These are phyloP conservation scores for Tuta absoluta DNA, from an alignment of 2,888 invertebrate genomes.

Conservation along the genomic window DNA sequence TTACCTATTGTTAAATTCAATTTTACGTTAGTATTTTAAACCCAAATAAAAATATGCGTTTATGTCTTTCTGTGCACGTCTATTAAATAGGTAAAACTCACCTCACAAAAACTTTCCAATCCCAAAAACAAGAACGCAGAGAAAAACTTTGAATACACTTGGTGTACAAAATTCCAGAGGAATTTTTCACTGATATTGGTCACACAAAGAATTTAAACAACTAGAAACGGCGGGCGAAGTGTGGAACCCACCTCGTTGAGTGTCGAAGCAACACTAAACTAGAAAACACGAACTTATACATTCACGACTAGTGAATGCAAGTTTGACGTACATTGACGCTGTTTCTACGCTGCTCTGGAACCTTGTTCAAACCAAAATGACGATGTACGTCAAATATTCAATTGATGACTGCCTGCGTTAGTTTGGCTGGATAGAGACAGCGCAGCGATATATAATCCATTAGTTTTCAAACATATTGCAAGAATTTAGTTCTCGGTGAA, in stretches of 20 bases:
- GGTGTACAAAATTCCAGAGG: constrained; percentile 15
- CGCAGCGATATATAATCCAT: background rate
- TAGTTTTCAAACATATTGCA: no score
- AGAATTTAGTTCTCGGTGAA: no score
- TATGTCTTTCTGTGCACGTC: no score
- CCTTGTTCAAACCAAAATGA: background rate
- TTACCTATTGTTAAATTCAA: no score
- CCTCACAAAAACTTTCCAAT: constrained; percentile 5
- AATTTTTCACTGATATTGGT: constrained; percentile 35
- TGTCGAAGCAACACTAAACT: constrained; percentile 64
- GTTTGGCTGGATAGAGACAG: background rate
- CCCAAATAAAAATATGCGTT: no score
- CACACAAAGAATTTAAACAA: constrained; percentile 31
- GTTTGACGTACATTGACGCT: background rate
- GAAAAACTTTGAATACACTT: background rate
- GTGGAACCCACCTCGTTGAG: constrained; percentile 60
- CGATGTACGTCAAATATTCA: background rate
- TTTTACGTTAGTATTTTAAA: no score
- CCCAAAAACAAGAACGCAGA: background rate
- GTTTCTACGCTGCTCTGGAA: background rate
- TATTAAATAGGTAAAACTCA: background rate
- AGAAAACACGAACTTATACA: constrained; percentile 26
- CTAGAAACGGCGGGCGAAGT: constrained; percentile 39
- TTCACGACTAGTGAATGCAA: background rate
- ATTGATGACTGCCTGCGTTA: background rate